A percentile compares a stretch with the other conserved stretches of the same genome.
Conservation (phyloP, 2,113 vertebrate species). For the Pteruthius melanotis region DNA sequence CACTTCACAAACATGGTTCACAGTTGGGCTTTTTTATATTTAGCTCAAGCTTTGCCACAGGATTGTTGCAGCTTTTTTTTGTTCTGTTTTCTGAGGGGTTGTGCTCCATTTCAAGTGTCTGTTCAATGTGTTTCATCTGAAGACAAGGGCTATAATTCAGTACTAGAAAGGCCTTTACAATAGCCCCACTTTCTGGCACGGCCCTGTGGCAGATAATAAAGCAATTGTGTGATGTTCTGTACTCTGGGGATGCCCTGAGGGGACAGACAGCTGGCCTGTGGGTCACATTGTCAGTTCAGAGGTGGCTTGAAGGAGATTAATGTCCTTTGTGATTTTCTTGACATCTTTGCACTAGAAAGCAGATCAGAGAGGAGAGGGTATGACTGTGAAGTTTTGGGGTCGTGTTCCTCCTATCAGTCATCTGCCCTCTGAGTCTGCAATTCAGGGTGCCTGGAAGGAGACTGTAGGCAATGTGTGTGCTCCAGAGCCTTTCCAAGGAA, state of each 20-base stretch:
- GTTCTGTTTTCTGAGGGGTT: neutral
- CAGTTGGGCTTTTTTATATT: neutral
- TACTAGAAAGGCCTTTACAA: neutral
- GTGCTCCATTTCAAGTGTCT: neutral
- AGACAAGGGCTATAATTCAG: slow-evolving; percentile 11
- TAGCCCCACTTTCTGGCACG: neutral
- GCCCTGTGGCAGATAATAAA: neutral
- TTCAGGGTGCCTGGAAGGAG: neutral
- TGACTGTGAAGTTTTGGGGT: neutral
- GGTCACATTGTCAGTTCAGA: neutral
- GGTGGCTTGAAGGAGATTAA: neutral
- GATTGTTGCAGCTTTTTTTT: neutral
- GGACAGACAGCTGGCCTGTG: neutral
- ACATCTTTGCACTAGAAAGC: neutral
- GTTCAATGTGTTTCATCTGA: neutral
- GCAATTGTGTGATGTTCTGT: neutral
- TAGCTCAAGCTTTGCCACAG: neutral
- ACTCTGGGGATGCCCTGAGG: neutral
- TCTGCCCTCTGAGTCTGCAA: neutral
- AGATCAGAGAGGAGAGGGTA: neutral
- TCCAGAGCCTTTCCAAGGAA: neutral
- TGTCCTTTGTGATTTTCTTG: neutral
- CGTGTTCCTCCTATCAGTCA: neutral
- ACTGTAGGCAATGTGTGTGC: neutral
- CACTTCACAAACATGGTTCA: neutral